Evolutionary conservation across 2,888 invertebrate genomes (phyloP), one percentile per base, ranked within the genome.

Genomic region (Drosophila mulleri): DNA sequence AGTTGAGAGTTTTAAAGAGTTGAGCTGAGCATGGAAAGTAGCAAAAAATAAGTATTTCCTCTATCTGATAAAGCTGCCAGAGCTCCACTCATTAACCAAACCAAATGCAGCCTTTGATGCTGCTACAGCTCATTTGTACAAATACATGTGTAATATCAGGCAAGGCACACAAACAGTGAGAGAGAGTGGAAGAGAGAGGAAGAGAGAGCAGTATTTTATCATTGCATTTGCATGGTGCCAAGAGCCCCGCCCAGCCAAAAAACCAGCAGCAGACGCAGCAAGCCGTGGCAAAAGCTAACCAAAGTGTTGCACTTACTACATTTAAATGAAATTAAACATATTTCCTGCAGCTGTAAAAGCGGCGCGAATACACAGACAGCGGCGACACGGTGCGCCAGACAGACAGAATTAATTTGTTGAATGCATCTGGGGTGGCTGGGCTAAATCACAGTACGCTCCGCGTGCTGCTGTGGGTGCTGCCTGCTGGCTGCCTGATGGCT

Each of bases 261-360:
- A 29, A 37, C 16, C 63, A 23, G 29, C 16, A 56, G 53, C n/a
- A 56, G 41, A 53, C 32, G 35, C 65, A 39, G 56, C 54, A 29
- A 61, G 56, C 45, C 23, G 58, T 61, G 60, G 59, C 53, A 56
- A 82, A 77, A 81, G 83, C 83, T 75, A 86, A 86, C 86, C 86
- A 86, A 84, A 84, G 84, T 81, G 86, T 84, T 85, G 84, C 84
- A 85, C 86, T 85, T 85, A 84, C 84, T 77, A 79, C 86, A 81
- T 84, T 84, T 84, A 84, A 84, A 84, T 86, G 84, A 82, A 85
- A 85, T 86, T 85, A 86, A 85, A 85, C 82, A 85, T 86, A 84
- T 86, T 85, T 85, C 86, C 86, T 85, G 86, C 77, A 85, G 84
- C 86, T 56, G 79, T 79, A 83, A 75, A 72, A 69, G 73, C 75